phyloP scores from a whole-genome alignment of 2,113 vertebrate species.

The Athene noctua region DNA sequence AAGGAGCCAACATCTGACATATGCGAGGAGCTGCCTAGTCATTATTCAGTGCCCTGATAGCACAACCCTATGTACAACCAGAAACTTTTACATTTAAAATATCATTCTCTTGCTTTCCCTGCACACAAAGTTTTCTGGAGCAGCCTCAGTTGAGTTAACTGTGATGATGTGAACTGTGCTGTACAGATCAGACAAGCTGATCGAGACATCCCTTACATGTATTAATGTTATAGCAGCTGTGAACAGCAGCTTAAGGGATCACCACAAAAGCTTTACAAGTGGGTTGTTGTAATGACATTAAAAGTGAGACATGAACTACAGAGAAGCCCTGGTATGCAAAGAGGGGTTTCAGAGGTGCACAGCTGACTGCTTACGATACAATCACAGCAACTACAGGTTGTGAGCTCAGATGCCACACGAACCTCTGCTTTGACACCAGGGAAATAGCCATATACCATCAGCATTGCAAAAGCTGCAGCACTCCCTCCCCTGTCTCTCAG shows the following conservation, averaged over 20 bases:
- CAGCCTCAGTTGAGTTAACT: background rate
- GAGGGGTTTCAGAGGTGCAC: background rate
- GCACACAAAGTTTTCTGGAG: background rate
- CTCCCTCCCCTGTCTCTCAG: background rate
- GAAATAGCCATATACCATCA: background rate
- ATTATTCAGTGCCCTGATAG: background rate
- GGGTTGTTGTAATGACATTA: background rate
- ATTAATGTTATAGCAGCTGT: background rate
- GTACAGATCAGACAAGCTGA: background rate
- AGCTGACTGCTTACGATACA: background rate
- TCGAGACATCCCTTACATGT: background rate
- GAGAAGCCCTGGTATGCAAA: background rate
- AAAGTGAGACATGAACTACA: background rate
- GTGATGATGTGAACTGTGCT: background rate
- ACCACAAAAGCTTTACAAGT: background rate
- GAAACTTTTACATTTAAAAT: background rate
- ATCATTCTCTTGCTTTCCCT: background rate
- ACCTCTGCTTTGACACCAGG: background rate
- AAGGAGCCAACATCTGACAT: background rate
- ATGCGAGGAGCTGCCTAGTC: background rate
- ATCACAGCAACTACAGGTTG: background rate
- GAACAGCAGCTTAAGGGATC: background rate
- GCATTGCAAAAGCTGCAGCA: background rate
- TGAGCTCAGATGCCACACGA: fast-evolving
- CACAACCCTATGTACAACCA: background rate